phyloP scores from a whole-genome alignment of 2,888 invertebrate species.

The Epiblema foenella region DNA sequence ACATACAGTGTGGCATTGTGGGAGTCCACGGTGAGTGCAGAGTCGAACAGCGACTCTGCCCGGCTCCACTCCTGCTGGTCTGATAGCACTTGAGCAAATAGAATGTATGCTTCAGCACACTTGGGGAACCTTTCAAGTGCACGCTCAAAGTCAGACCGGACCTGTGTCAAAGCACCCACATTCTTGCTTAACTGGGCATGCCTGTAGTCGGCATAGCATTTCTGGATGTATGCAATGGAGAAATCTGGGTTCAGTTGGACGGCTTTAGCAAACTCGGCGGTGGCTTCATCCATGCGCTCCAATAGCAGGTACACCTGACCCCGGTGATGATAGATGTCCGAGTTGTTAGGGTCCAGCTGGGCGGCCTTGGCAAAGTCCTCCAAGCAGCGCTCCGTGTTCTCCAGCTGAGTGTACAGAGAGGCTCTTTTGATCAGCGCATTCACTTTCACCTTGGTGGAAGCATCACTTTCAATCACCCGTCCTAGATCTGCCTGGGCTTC shows the following conservation, averaged over 20 bases:
- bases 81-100: conserved; percentile 95
- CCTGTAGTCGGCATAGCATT: conserved; percentile 95
- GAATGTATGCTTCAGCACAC: conserved; percentile 93
- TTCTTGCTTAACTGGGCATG: conserved; percentile 87
- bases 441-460: conserved; percentile 87
- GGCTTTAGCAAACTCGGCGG: conserved; percentile 92
- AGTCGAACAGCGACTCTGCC: conserved; percentile 92
- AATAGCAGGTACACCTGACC: conserved; percentile 94
- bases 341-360: conserved; percentile 90
- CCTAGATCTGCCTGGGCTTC: conserved; percentile 90
- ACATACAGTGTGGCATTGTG: conserved; percentile 94
- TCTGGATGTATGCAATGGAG: conserved; percentile 94
- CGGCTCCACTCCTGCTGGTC: conserved; percentile 93
- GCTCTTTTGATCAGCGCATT: conserved; percentile 96
- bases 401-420: conserved; percentile 92
- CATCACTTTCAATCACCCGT: conserved; percentile 87
- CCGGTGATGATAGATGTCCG: conserved; percentile 96
- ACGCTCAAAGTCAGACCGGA: conserved; percentile 89
- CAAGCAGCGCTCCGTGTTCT: conserved; percentile 89
- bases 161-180: conserved; percentile 85
- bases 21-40: conserved; percentile 92
- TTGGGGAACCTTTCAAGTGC: conserved; percentile 92
- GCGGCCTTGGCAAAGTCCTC: conserved; percentile 92
- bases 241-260: conserved; percentile 93
- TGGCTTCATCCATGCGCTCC: conserved; percentile 92